These are phyloP conservation scores for Circaetus gallicus DNA, from an alignment of 2,113 vertebrate genomes.

Conservation along the genomic window DNA sequence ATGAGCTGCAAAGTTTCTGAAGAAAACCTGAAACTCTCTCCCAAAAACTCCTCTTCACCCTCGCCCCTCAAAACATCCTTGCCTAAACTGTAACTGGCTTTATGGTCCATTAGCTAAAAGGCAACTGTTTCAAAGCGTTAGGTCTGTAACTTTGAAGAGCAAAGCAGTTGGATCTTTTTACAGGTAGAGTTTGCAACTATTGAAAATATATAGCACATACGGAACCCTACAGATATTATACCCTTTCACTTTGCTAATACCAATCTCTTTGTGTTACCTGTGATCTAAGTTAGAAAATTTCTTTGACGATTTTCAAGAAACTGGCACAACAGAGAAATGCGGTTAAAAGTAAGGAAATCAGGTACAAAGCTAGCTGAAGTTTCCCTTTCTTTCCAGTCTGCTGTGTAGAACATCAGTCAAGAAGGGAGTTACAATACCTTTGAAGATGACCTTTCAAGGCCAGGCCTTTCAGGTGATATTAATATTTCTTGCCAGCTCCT, in stretches of 20 bases:
- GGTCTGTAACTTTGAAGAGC: conserved; percentile 14
- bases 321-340: neutral
- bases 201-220: conserved; percentile 16
- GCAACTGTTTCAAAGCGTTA: neutral
- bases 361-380: neutral
- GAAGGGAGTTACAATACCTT: neutral
- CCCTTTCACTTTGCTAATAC: conserved; percentile 4
- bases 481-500: conserved; percentile 11
- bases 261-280: neutral
- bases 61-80: neutral
- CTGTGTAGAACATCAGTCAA: neutral
- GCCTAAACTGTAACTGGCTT: neutral
- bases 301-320: neutral
- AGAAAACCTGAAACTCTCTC: neutral
- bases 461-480: neutral
- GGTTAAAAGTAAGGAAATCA: conserved; percentile 6
- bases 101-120: neutral
- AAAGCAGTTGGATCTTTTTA: conserved; percentile 13
- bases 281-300: conserved; percentile 3
- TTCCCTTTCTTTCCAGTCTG: neutral
- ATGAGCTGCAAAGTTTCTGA: neutral
- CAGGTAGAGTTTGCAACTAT: neutral
- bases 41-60: neutral
- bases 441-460: neutral
- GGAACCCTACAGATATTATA: conserved; percentile 19